Evolutionary conservation across 2,113 vertebrate genomes (phyloP).

Genomic region (Pollimyrus isidori): DNA sequence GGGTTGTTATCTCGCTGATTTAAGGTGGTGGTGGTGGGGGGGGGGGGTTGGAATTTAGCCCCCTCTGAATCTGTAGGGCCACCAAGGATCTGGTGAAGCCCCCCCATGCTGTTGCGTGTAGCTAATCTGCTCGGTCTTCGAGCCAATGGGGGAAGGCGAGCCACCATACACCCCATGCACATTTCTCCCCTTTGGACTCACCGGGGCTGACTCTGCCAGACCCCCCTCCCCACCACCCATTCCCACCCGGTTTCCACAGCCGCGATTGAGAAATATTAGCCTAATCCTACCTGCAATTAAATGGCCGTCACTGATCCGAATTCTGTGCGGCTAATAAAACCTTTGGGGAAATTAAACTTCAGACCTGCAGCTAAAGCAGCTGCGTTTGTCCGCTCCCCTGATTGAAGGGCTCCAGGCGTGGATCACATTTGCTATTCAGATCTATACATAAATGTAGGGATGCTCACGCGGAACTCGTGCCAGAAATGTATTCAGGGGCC

Average conservation of each 20-base stretch:
- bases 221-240: neutral
- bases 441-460: neutral
- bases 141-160: neutral
- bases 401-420: conserved; percentile 74
- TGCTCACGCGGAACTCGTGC: neutral
- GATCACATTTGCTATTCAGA: conserved; percentile 32
- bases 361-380: conserved; percentile 70
- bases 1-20: neutral
- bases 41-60: neutral
- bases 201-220: neutral
- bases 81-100: neutral
- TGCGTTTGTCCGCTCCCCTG: conserved; percentile 75
- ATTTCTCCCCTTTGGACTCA: too few species aligned
- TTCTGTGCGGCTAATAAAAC: conserved; percentile 76
- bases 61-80: neutral
- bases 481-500: neutral
- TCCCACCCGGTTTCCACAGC: conserved; percentile 28
- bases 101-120: neutral
- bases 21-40: neutral
- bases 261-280: conserved; percentile 74
- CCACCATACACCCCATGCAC: too few species aligned
- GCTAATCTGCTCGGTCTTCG: neutral
- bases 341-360: conserved; percentile 80
- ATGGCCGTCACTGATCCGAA: conserved; percentile 77
- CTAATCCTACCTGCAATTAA: conserved; percentile 80